Conservation (phyloP, 1,140 invertebrate genomes). For the Nylanderia fulva region DNA sequence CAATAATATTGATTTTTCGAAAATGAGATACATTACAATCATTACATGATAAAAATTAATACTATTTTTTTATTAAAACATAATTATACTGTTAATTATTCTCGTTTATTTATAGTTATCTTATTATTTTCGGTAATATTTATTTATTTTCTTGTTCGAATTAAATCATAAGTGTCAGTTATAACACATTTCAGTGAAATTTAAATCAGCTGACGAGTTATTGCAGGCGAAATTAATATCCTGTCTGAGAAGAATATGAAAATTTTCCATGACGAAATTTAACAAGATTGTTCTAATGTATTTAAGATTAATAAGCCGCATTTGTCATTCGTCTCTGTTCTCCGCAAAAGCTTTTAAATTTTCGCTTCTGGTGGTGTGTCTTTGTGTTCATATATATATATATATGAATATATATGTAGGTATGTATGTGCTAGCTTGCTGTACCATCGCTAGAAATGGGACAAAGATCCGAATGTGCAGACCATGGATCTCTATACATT, state of each 20-base stretch:
- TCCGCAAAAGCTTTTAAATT: conserved; percentile 43
- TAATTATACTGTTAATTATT: no score
- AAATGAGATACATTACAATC: no score
- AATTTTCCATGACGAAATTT: conserved; percentile 59
- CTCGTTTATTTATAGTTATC: no score
- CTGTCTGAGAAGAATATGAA: conserved; percentile 34
- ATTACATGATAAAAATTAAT: not conserved
- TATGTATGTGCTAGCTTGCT: not conserved
- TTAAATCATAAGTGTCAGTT: conserved; percentile 21
- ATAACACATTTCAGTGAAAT: conserved; percentile 10
- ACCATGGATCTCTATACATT: not conserved
- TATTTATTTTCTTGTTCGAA: not conserved
- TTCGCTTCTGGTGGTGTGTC: not conserved
- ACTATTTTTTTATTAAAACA: not conserved
- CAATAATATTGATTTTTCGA: no score
- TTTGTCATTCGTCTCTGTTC: conserved; percentile 36
- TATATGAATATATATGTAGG: no score
- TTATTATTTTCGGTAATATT: not conserved
- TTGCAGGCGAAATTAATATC: conserved; percentile 38
- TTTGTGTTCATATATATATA: conserved; percentile 2
- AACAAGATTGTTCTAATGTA: conserved; percentile 49
- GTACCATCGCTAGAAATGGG: not conserved
- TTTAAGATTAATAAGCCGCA: conserved; percentile 38
- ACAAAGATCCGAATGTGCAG: conserved; percentile 1
- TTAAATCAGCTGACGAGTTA: conserved; percentile 43